Evolutionary conservation across 64 coral and sea anemone species (phyloP).

Genomic region (Astreopora myriophthalma): DNA sequence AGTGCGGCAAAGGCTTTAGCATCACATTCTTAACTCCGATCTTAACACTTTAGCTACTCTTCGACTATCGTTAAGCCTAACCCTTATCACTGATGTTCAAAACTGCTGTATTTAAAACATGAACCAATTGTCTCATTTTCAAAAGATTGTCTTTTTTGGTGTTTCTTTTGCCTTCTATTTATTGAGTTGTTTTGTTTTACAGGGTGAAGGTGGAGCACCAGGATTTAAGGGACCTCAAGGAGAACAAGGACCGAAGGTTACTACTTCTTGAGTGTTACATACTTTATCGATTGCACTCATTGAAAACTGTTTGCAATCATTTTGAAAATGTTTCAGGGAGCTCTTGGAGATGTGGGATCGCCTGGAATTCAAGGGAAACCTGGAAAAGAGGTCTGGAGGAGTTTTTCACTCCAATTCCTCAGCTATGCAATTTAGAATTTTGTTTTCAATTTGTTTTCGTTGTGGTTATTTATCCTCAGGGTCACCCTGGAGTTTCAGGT

Average conservation of each 20-base stretch:
- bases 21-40: no score
- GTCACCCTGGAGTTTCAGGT: slow-evolving; percentile 19
- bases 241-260: slow-evolving; percentile 43
- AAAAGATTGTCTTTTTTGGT: not conserved
- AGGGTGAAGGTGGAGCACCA: slow-evolving; percentile 53
- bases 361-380: slow-evolving; percentile 31
- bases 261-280: not conserved
- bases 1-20: no score
- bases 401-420: not conserved
- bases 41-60: no score
- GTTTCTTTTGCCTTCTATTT: not conserved
- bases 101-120: no score
- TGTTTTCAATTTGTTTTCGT: not conserved
- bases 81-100: not conserved
- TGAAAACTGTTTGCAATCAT: not conserved
- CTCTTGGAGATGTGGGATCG: slow-evolving; percentile 21
- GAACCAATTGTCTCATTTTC: no score
- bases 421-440: not conserved
- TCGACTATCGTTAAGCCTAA: no score
- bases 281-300: not conserved
- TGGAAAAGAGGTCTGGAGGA: slow-evolving; percentile 18
- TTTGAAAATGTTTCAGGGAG: not conserved
- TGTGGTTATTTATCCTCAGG: not conserved
- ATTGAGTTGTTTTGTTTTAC: not conserved
- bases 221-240: slow-evolving; percentile 38